phyloP scores from a whole-genome alignment of 2,888 invertebrate species.

The Rotaria macrura region DNA sequence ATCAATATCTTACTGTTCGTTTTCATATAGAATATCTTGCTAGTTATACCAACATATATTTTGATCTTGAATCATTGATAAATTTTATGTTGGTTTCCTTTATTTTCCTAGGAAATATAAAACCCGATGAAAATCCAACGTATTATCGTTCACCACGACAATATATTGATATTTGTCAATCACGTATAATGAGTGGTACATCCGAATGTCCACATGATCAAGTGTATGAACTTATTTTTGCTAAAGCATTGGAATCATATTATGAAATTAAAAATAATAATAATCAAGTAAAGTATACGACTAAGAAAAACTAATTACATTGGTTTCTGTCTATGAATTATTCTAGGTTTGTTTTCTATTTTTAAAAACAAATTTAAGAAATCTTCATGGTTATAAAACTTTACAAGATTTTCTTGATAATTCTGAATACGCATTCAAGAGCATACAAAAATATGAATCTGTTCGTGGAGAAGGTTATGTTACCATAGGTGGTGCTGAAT shows the following conservation, averaged over 20 bases:
- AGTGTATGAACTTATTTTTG: conserved; percentile 42
- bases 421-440: conserved; percentile 50
- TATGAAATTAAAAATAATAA: conserved; percentile 45
- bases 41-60: no score
- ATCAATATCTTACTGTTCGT: no score
- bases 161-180: conserved; percentile 38
- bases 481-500: not conserved
- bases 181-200: not conserved
- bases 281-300: not conserved
- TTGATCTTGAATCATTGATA: no score
- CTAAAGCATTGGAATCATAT: conserved; percentile 47
- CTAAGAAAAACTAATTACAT: no score
- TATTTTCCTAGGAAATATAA: conserved; percentile 37
- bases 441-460: conserved; percentile 52
- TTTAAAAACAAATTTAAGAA: conserved; percentile 34
- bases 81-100: no score
- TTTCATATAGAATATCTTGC: no score
- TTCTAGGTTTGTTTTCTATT: not conserved
- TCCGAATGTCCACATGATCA: not conserved
- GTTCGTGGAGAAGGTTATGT: conserved; percentile 48
- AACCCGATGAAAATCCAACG: conserved; percentile 42
- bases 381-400: conserved; percentile 33
- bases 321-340: not conserved
- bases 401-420: conserved; percentile 51
- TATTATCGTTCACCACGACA: conserved; percentile 49